Evolutionary conservation across 2,113 vertebrate species (phyloP), one percentile per base, ranked within the genome.

Genomic region (Leucoraja erinaceus): DNA sequence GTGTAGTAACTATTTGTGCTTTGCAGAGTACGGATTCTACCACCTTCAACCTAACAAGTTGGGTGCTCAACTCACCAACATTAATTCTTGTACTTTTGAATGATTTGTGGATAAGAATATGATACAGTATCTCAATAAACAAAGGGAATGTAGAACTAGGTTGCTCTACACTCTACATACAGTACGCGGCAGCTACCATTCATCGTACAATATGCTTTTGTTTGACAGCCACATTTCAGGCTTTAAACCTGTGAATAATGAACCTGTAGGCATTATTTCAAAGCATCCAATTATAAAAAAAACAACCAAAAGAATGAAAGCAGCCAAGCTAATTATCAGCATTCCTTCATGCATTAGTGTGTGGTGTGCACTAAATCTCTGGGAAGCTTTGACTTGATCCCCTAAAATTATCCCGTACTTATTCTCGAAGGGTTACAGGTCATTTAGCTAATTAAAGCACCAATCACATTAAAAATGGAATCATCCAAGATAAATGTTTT

Each of bases 301-400:
- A 98, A 97, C 95, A 97, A 97, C 96, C 96, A 95, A 94, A 93
- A 96, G 97, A 98, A 97, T 97, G 97, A 98, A 97, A 97, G 97
- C 95, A 95, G 95, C 95, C 95, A 95, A 96, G 96, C 97, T 98
- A 98, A 99, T 99, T 98, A 96, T 95, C 94, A 96, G 94, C 96
- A 97, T 97, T 99, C 98, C 97, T 98, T 95, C 95, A 97, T 98
- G 98, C 98, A 99, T 99, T 97, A 98, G 96, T 95, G 96, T 97
- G 96, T 94, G 94, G 97, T 97, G 97, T 98, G 98, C 97, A 97
- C 97, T 97, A 98, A 98, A 97, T 97, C 97, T 96, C 95, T 94
- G 94, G 96, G 95, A 96, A 95, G 95, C 95, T 96, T 95, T 95
- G 94, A 97, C 95, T 96, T 97, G 96, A 96, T 97, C 97, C 38